phyloP scores from a whole-genome alignment of 2,888 invertebrate genomes.

The Theodoxus fluviatilis region DNA sequence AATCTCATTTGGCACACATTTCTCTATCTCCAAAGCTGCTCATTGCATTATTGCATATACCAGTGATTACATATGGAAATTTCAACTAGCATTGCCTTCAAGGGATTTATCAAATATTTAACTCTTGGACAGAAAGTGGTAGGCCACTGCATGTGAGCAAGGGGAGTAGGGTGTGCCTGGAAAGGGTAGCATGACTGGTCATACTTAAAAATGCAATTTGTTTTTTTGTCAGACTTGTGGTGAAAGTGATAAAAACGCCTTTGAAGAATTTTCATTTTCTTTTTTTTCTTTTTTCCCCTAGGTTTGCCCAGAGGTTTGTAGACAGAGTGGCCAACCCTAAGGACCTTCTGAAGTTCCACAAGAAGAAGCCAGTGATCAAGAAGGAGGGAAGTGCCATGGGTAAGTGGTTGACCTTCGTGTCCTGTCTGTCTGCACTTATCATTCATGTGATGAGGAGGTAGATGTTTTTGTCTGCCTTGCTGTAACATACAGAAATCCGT shows the following conservation, averaged over 20 bases:
- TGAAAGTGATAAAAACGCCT: not conserved
- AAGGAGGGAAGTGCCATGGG: constrained; percentile 52
- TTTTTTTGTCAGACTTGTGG: not conserved
- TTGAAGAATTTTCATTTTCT: not conserved
- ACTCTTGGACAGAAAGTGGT: not conserved
- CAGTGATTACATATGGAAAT: no score
- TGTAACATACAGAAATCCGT: no score
- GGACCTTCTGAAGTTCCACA: constrained; percentile 78
- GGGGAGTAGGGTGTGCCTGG: not conserved
- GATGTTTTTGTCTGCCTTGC: no score
- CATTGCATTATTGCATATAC: no score
- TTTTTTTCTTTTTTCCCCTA: constrained; percentile 31
- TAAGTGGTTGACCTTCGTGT: constrained; percentile 13
- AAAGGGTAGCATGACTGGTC: not conserved
- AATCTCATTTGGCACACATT: no score
- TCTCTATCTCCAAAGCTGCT: no score
- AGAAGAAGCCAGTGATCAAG: constrained; percentile 67
- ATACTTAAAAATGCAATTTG: not conserved
- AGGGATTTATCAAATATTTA: no score
- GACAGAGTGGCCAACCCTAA: constrained; percentile 84
- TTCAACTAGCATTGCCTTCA: no score
- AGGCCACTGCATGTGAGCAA: not conserved
- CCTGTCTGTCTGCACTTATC: no score
- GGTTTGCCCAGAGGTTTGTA: constrained; percentile 75
- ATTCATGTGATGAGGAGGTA: no score